Percentiles rank a stretch among this genome's conserved stretches.
phyloP scores from a whole-genome alignment of 2,113 vertebrate species.

The Xiphias gladius region DNA sequence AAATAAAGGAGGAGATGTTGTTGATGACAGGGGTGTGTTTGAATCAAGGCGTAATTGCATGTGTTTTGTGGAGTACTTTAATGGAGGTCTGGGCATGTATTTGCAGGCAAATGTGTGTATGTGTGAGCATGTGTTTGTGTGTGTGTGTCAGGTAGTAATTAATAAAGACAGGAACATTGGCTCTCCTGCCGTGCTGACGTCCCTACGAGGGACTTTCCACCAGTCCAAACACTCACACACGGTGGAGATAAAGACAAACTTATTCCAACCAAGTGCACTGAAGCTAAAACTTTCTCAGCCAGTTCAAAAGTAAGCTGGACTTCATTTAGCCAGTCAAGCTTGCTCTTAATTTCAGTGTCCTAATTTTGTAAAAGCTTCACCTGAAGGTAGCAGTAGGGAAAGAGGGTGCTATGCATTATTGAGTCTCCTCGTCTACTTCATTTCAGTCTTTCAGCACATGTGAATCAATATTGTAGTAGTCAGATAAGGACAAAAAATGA shows the following conservation, averaged over 20 bases:
- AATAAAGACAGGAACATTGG: constrained; percentile 82
- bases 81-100: constrained; percentile 24
- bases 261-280: constrained; percentile 26
- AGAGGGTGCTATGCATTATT: constrained; percentile 68
- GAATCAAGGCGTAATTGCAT: constrained; percentile 34
- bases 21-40: constrained; percentile 44
- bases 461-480: constrained; percentile 73
- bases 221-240: constrained; percentile 34
- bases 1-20: constrained; percentile 18
- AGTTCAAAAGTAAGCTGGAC: constrained; percentile 49
- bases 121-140: constrained; percentile 21
- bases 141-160: constrained; percentile 80
- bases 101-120: constrained; percentile 25
- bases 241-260: constrained; percentile 35
- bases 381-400: constrained; percentile 49
- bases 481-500: constrained; percentile 41
- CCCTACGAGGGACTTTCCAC: constrained; percentile 53
- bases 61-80: constrained; percentile 43
- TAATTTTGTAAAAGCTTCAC: constrained; percentile 44
- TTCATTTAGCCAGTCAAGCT: constrained; percentile 33
- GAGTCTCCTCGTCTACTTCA: constrained; percentile 56
- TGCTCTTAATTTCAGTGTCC: constrained; percentile 50
- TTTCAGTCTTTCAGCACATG: constrained; percentile 52
- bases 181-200: constrained; percentile 74
- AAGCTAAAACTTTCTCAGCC: constrained; percentile 32